These are phyloP conservation scores for Hemicrepidius hirtus DNA, from an alignment of 2,888 invertebrate genomes.

Conservation along the genomic window DNA sequence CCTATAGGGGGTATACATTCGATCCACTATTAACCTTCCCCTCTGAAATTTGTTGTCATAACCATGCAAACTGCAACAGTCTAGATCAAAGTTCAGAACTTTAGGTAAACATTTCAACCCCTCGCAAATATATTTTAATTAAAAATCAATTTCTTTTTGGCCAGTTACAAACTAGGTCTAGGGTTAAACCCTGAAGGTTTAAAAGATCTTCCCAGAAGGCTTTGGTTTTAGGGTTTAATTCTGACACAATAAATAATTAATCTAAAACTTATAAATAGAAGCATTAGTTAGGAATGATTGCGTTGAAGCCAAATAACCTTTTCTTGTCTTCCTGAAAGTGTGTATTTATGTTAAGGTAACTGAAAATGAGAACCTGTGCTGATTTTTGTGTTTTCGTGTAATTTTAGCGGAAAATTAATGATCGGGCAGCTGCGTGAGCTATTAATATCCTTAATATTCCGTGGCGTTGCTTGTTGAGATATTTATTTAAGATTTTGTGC, in stretches of 20 bases:
- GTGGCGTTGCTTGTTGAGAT: slow-evolving; percentile 34
- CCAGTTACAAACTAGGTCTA: too few species aligned
- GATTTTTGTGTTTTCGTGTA: slow-evolving; percentile 25
- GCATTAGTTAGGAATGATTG: neutral
- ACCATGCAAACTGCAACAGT: neutral
- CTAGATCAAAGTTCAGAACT: too few species aligned
- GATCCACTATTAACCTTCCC: neutral
- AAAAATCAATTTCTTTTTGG: too few species aligned
- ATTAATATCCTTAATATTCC: slow-evolving; percentile 40
- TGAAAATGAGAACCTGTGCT: slow-evolving; percentile 8
- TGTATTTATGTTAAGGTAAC: slow-evolving; percentile 21
- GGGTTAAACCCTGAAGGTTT: too few species aligned
- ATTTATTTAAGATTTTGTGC: slow-evolving; percentile 31
- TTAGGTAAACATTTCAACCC: neutral
- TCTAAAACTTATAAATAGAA: too few species aligned
- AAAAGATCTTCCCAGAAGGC: too few species aligned
- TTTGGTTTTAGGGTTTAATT: too few species aligned
- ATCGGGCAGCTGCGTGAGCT: slow-evolving; percentile 37
- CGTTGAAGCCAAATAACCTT: neutral
- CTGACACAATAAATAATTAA: too few species aligned
- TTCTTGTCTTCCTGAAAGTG: neutral
- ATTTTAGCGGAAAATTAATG: slow-evolving; percentile 43
- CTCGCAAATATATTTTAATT: too few species aligned
- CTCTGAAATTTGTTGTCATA: slow-evolving; percentile 1
- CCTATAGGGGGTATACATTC: neutral